These are phyloP conservation scores for Ivindomyrus marchei DNA, from an alignment of 2,113 vertebrate genomes.

Conservation along the genomic window DNA sequence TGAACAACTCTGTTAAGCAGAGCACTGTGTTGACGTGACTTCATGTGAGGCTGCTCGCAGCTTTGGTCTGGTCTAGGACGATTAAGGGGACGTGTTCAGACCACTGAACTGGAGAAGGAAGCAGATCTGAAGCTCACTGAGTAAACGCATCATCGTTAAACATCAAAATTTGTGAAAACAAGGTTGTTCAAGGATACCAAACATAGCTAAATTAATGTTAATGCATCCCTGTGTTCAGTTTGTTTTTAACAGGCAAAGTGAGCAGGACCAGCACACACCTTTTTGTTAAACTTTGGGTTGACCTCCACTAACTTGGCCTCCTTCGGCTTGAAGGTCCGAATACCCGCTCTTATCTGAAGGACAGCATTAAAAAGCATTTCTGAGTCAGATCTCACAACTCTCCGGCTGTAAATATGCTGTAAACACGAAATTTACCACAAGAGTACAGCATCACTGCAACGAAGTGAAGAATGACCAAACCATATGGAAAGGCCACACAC, in stretches of 20 bases:
- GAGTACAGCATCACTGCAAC: background rate
- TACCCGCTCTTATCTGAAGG: constrained; percentile 75
- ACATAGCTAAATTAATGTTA: background rate
- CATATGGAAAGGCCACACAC: background rate
- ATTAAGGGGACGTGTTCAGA: background rate
- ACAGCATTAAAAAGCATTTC: constrained; percentile 12
- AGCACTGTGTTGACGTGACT: background rate
- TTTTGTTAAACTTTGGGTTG: constrained; percentile 85
- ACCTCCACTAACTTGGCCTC: constrained; percentile 77
- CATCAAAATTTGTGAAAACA: background rate
- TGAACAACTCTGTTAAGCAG: background rate
- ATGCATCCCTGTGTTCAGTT: background rate
- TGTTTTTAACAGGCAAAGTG: background rate
- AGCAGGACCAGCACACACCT: constrained; percentile 60
- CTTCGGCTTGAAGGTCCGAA: constrained; percentile 77
- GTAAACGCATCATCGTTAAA: background rate
- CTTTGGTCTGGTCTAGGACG: background rate
- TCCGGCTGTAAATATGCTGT: background rate
- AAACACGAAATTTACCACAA: background rate
- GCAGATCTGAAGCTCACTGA: background rate
- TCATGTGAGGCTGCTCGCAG: background rate
- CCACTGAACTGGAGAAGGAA: background rate
- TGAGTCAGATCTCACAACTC: background rate
- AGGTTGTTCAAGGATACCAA: background rate
- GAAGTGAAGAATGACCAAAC: background rate